Conservation (phyloP, 2,888 invertebrate genomes). For the Drosophila vallismaia region DNA sequence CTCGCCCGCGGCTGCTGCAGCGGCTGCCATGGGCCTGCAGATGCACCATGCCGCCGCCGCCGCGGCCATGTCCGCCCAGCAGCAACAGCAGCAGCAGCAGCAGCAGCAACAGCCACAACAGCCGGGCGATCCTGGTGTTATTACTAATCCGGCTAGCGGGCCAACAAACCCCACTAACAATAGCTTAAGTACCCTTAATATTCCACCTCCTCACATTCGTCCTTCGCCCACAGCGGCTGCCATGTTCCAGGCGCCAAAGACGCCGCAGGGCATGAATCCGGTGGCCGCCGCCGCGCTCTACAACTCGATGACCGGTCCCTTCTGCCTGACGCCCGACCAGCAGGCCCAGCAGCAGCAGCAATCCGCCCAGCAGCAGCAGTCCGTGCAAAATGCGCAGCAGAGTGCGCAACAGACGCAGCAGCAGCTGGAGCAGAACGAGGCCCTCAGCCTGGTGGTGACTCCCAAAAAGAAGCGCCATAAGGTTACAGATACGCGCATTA, state of each 20-base stretch:
- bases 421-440: slow-evolving; percentile 95
- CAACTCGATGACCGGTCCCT: slow-evolving; percentile 87
- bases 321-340: slow-evolving; percentile 87
- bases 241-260: slow-evolving; percentile 94
- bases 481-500: slow-evolving; percentile 97
- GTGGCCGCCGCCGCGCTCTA: slow-evolving; percentile 87
- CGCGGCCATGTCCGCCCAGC: slow-evolving; percentile 79
- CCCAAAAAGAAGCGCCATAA: slow-evolving; percentile 98
- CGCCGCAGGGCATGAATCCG: slow-evolving; percentile 87
- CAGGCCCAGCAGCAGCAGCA: slow-evolving; percentile 88
- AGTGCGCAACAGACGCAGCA: slow-evolving; percentile 86
- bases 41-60: slow-evolving; percentile 84
- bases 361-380: slow-evolving; percentile 86
- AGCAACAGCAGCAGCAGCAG: slow-evolving; percentile 67
- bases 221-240: slow-evolving; percentile 88
- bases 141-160: slow-evolving; percentile 39
- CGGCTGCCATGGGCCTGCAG: slow-evolving; percentile 84
- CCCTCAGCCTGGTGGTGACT: slow-evolving; percentile 96
- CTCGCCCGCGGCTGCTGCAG: slow-evolving; percentile 84
- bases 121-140: slow-evolving; percentile 53
- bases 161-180: slow-evolving; percentile 81
- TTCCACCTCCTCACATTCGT: slow-evolving; percentile 87
- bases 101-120: slow-evolving; percentile 59
- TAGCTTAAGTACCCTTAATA: slow-evolving; percentile 85
- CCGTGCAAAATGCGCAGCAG: slow-evolving; percentile 86